Evolutionary conservation across 1,140 invertebrate genomes (phyloP).

Genomic region (Sycophaga agraensis): DNA sequence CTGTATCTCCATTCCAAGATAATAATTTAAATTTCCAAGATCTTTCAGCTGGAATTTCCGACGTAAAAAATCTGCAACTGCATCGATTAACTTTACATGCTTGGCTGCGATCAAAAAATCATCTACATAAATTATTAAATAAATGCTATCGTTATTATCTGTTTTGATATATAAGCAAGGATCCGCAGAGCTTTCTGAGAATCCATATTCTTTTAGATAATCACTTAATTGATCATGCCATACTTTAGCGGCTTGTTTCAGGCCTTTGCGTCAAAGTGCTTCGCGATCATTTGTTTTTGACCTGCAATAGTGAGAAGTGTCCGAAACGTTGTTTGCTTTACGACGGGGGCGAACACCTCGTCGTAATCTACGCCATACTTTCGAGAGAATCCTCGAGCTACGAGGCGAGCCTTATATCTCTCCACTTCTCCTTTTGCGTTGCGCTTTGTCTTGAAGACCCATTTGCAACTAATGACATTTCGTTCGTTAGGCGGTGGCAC

Average conservation of each 20-base stretch:
- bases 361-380: not conserved
- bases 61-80: not conserved
- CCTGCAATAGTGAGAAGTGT: not conserved
- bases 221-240: not conserved
- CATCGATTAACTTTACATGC: not conserved
- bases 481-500: too few species aligned
- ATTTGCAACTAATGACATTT: not conserved
- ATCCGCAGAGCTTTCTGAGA: not conserved
- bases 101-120: constrained; percentile 5
- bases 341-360: too few species aligned
- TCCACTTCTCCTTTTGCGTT: not conserved
- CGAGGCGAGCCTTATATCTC: too few species aligned
- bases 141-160: not conserved
- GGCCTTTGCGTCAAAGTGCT: not conserved
- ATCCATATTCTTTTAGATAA: not conserved
- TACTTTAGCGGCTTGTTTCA: constrained; percentile 8
- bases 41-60: constrained; percentile 10
- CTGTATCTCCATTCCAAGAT: constrained; percentile 7
- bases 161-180: not conserved
- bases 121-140: too few species aligned
- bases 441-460: not conserved
- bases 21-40: constrained; percentile 2
- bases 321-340: not conserved
- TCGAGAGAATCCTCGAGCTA: constrained; percentile 5
- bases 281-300: not conserved